phyloP scores from a whole-genome alignment of 2,797 vertebrate species.

The Linurgus olivaceus region DNA sequence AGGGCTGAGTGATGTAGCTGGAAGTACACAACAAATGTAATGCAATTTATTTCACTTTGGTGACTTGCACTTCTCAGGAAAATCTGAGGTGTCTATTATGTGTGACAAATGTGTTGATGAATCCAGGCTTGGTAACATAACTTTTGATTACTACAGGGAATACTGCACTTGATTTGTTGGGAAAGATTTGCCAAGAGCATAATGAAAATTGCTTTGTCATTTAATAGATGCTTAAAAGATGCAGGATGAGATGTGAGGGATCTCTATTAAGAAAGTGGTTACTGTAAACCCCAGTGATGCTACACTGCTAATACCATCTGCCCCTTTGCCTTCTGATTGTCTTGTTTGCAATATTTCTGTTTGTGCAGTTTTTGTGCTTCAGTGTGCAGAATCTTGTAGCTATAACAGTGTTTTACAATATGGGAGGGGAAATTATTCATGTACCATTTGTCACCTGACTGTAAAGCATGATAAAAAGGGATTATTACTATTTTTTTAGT shows the following conservation, averaged over 20 bases:
- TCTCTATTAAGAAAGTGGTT: background rate
- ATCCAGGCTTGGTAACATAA: background rate
- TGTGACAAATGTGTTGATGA: background rate
- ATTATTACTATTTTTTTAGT: background rate
- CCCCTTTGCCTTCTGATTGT: background rate
- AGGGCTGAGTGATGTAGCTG: background rate
- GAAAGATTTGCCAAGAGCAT: background rate
- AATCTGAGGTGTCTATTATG: background rate
- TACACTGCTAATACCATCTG: background rate
- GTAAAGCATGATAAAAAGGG: background rate
- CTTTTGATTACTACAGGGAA: slow-evolving; percentile 4
- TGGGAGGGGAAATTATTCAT: background rate
- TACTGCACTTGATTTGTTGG: background rate
- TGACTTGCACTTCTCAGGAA: background rate
- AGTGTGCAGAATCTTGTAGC: background rate
- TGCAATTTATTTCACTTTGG: slow-evolving; percentile 2
- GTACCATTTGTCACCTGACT: background rate
- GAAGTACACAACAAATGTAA: background rate
- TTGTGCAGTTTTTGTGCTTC: background rate
- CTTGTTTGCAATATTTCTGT: background rate
- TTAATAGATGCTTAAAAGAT: background rate
- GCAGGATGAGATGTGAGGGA: background rate
- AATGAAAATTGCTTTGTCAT: background rate
- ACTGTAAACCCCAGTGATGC: background rate
- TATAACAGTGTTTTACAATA: background rate